These are phyloP conservation scores for Drosophila azteca DNA, from an alignment of 1,140 invertebrate species.

Conservation along the genomic window DNA sequence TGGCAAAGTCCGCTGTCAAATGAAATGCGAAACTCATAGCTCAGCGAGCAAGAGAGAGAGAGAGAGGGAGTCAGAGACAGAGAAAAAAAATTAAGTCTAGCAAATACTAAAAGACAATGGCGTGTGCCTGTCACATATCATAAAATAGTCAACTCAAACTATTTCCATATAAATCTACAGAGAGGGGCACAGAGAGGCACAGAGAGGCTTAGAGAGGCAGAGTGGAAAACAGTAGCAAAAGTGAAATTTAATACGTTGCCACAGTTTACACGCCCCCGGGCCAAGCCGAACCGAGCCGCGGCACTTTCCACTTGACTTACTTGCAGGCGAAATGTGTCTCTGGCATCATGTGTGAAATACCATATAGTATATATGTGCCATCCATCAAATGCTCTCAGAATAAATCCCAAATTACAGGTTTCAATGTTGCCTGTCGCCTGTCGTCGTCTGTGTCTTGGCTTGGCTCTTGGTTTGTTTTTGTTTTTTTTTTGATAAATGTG, in stretches of 20 bases:
- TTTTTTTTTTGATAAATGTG: constrained; percentile 46
- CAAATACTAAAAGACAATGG: constrained; percentile 49
- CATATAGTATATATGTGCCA: constrained; percentile 16
- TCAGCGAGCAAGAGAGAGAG: constrained; percentile 2
- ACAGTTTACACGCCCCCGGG: constrained; percentile 61
- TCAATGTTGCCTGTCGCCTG: constrained; percentile 24
- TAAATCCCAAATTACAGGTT: constrained; percentile 45
- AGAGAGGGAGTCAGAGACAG: constrained; percentile 1
- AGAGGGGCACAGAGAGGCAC: background rate
- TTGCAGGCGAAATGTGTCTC: constrained; percentile 42
- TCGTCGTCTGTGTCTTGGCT: no score
- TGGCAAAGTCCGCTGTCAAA: constrained; percentile 33
- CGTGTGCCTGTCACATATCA: constrained; percentile 48
- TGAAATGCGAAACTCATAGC: constrained; percentile 55
- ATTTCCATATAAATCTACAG: constrained; percentile 53
- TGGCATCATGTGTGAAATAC: constrained; percentile 20
- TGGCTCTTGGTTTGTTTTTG: background rate
- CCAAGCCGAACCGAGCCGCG: constrained; percentile 5
- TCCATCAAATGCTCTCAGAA: constrained; percentile 38
- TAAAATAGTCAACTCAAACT: constrained; percentile 37
- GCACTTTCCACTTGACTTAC: constrained; percentile 68
- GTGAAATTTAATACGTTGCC: constrained; percentile 69
- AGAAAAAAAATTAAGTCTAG: constrained; percentile 8
- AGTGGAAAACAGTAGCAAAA: constrained; percentile 43
- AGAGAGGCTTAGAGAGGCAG: constrained; percentile 4